Conservation (phyloP, 2,113 vertebrate genomes). For the Planiliza haematocheilus region DNA sequence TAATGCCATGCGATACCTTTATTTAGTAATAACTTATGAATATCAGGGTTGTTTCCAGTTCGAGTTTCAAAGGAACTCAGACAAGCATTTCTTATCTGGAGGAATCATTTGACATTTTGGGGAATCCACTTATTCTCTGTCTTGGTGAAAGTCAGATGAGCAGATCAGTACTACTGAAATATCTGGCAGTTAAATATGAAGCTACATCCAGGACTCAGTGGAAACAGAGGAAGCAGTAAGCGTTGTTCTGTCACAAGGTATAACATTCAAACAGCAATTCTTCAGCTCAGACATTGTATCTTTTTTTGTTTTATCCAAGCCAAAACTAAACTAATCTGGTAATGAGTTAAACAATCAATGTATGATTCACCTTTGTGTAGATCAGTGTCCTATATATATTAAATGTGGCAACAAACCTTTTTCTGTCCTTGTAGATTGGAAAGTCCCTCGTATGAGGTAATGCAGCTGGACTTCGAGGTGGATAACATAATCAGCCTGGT, state of each 20-base stretch:
- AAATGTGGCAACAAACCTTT: background rate
- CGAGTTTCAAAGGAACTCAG: background rate
- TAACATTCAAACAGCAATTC: background rate
- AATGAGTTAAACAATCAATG: background rate
- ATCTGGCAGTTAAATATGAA: background rate
- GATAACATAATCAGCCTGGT: slow-evolving; percentile 89
- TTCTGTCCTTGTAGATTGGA: slow-evolving; percentile 82
- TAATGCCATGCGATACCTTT: background rate
- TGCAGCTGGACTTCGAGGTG: slow-evolving; percentile 93
- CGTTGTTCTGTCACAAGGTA: background rate
- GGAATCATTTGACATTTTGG: background rate
- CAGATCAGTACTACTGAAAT: background rate
- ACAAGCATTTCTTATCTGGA: too few species aligned
- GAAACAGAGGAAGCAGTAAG: background rate
- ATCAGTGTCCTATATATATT: too few species aligned
- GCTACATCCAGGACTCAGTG: background rate
- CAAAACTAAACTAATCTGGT: too few species aligned
- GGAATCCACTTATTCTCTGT: background rate
- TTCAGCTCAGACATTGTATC: background rate
- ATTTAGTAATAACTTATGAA: background rate
- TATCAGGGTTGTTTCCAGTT: background rate
- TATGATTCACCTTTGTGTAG: too few species aligned
- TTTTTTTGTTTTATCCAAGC: background rate
- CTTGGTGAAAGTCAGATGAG: background rate
- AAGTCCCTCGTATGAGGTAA: slow-evolving; percentile 87